Conservation (phyloP, 2,888 invertebrate genomes). For the Trissonchulus latispiculum region DNA sequence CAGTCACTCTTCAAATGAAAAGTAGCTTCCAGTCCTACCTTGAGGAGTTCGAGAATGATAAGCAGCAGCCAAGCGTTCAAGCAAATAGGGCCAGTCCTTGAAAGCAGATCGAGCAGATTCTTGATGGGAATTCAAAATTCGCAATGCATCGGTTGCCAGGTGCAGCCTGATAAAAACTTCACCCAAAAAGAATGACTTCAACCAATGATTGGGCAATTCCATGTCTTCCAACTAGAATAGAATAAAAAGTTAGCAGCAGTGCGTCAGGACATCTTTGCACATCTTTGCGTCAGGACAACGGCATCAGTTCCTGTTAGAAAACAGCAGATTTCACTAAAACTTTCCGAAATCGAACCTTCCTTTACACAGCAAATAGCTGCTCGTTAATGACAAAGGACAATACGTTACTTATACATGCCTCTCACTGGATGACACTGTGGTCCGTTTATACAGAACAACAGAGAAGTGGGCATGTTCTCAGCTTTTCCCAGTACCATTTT, state of each 20-base stretch:
- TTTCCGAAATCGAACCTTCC: no score
- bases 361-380: no score
- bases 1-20: no score
- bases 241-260: conserved; percentile 17
- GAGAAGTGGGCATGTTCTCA: no score
- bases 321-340: no score
- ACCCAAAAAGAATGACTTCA: conserved; percentile 79
- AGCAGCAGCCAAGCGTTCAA: conserved; percentile 80
- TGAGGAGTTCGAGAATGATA: conserved; percentile 54
- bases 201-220: conserved; percentile 73
- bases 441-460: no score
- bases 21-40: neutral
- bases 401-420: no score
- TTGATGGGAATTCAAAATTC: conserved; percentile 63
- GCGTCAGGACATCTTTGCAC: conserved; percentile 14
- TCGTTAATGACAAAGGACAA: no score
- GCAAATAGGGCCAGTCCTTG: conserved; percentile 72
- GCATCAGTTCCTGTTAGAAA: no score
- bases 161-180: conserved; percentile 80
- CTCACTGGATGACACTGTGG: no score
- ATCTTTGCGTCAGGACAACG: neutral
- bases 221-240: conserved; percentile 47
- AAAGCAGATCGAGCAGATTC: conserved; percentile 58
- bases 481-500: no score
- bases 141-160: conserved; percentile 74